Evolutionary conservation across 2,888 invertebrate genomes (phyloP).

Genomic region (Agrilus cyanescens): DNA sequence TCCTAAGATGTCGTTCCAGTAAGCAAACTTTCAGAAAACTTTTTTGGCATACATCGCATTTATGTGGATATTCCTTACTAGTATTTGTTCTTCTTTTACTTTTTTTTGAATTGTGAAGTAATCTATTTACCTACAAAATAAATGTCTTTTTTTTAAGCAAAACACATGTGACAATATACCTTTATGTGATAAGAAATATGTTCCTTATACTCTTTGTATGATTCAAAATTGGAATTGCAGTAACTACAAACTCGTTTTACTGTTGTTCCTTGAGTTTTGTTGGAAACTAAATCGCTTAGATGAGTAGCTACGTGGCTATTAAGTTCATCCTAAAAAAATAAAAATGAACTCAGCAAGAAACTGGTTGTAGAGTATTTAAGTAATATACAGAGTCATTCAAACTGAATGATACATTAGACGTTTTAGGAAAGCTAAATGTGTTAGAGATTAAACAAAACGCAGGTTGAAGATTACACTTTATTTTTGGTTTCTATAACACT

Average conservation of each 20-base stretch:
- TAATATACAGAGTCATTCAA: too few species aligned
- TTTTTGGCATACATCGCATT: slow-evolving; percentile 42
- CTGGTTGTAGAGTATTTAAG: too few species aligned
- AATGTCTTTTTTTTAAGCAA: slow-evolving; percentile 3
- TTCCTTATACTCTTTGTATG: slow-evolving; percentile 34
- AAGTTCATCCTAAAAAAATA: slow-evolving; percentile 34
- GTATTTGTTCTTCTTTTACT: slow-evolving; percentile 16
- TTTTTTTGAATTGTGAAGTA: slow-evolving; percentile 17
- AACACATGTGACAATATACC: slow-evolving; percentile 35
- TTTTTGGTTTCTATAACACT: too few species aligned
- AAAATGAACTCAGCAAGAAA: slow-evolving; percentile 1
- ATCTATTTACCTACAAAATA: slow-evolving; percentile 20
- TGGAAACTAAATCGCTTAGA: slow-evolving; percentile 18
- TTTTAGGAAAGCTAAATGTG: too few species aligned
- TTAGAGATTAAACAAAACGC: too few species aligned
- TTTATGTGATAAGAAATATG: slow-evolving; percentile 44
- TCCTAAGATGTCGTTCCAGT: slow-evolving; percentile 49
- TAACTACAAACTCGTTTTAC: slow-evolving; percentile 40
- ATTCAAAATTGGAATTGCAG: slow-evolving; percentile 43
- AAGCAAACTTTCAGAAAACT: slow-evolving; percentile 51
- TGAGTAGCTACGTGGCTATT: slow-evolving; percentile 38
- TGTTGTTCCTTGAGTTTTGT: slow-evolving; percentile 12
- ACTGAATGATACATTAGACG: too few species aligned
- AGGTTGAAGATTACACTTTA: too few species aligned
- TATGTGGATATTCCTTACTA: slow-evolving; percentile 24